phyloP scores from a whole-genome alignment of 2,797 vertebrate genomes.

The Coreius guichenoti region DNA sequence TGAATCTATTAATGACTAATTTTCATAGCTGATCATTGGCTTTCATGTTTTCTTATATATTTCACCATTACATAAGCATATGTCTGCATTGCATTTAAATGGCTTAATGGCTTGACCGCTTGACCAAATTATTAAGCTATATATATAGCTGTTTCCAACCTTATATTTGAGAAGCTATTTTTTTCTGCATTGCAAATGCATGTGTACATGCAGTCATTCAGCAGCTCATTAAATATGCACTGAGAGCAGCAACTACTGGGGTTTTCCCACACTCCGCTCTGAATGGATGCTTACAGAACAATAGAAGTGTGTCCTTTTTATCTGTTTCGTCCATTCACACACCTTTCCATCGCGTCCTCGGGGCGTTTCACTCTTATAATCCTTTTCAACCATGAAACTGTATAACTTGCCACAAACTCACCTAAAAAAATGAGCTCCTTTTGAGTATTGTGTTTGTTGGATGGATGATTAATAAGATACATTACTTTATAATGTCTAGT shows the following conservation, averaged over 20 bases:
- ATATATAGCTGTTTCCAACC: not conserved
- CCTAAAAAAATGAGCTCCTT: not conserved
- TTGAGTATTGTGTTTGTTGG: not conserved
- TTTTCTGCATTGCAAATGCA: not conserved
- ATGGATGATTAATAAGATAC: not conserved
- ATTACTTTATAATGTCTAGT: too few relatives aligned
- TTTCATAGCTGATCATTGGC: not conserved
- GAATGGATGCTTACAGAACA: conserved; percentile 64
- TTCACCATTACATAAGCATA: not conserved
- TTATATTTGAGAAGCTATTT: not conserved
- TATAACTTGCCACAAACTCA: conserved; percentile 57
- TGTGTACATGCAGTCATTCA: conserved; percentile 43
- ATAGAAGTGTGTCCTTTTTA: conserved; percentile 78
- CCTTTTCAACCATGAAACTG: conserved; percentile 54
- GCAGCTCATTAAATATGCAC: conserved; percentile 50
- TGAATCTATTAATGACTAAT: too few relatives aligned
- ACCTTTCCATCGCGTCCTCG: conserved; percentile 58
- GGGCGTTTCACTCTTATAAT: conserved; percentile 58
- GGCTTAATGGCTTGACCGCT: not conserved
- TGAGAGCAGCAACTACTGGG: conserved; percentile 71
- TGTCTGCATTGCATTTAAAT: not conserved
- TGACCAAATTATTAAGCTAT: not conserved
- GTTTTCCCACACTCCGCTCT: conserved; percentile 78
- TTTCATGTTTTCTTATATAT: not conserved
- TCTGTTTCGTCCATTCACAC: conserved; percentile 72